These are phyloP conservation scores for Erpornis zantholeuca DNA, from an alignment of 2,113 vertebrate genomes.

Conservation along the genomic window DNA sequence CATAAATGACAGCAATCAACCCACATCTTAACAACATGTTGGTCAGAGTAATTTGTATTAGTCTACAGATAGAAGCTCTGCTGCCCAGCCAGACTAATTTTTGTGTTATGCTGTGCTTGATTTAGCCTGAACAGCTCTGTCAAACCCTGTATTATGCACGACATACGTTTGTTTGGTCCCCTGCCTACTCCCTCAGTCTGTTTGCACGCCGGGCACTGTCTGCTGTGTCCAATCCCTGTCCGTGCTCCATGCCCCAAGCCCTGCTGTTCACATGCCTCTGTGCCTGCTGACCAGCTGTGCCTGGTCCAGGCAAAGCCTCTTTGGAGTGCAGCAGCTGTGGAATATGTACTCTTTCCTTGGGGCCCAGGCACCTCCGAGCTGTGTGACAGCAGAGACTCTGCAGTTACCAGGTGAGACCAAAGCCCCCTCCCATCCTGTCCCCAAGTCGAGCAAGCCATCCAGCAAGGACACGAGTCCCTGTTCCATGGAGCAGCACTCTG, in stretches of 20 bases:
- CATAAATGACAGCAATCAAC: background rate
- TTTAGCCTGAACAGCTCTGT: background rate
- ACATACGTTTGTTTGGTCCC: background rate
- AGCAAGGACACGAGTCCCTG: fast-evolving
- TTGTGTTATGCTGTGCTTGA: background rate
- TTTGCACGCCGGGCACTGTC: background rate
- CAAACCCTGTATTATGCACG: background rate
- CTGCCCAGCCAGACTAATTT: background rate
- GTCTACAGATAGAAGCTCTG: background rate
- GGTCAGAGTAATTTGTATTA: background rate
- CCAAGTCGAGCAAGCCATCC: background rate
- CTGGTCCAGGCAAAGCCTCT: background rate
- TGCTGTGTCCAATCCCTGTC: background rate
- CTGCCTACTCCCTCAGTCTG: background rate
- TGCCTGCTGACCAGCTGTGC: background rate
- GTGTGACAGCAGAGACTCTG: background rate
- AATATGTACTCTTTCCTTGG: background rate
- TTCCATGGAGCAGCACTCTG: background rate
- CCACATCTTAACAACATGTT: background rate
- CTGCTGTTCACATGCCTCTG: background rate
- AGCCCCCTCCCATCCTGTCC: background rate
- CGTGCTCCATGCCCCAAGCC: fast-evolving
- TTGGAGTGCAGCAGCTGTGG: background rate
- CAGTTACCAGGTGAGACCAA: background rate
- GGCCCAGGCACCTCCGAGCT: background rate